Evolutionary conservation across 2,797 vertebrate species (phyloP).

Genomic region (Eulemur coronatus): DNA sequence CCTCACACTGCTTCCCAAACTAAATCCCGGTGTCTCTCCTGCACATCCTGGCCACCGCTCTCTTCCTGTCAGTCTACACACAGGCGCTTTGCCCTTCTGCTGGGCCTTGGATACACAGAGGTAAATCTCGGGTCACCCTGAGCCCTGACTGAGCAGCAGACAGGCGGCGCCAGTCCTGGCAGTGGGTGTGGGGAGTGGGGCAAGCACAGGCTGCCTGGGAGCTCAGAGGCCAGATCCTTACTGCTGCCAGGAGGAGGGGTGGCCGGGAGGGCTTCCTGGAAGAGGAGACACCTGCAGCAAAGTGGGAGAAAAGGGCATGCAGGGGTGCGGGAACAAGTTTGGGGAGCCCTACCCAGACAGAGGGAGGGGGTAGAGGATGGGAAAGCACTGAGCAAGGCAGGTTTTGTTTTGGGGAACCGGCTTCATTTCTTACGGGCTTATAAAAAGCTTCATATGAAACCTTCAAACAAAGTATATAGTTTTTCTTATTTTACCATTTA

Average conservation of each 20-base stretch:
- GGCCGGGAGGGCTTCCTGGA: neutral
- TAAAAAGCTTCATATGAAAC: neutral
- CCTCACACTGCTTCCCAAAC: neutral
- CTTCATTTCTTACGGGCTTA: neutral
- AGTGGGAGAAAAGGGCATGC: neutral
- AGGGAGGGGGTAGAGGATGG: neutral
- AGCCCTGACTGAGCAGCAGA: neutral
- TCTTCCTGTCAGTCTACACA: neutral
- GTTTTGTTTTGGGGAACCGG: neutral
- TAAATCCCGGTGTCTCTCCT: neutral
- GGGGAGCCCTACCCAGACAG: neutral
- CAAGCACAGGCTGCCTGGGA: neutral
- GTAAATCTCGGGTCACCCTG: neutral
- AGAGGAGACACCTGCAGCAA: neutral
- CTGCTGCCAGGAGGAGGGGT: neutral
- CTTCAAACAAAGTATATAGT: neutral
- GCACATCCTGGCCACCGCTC: neutral
- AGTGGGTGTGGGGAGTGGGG: neutral
- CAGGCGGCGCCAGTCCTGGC: neutral
- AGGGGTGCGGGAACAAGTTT: neutral
- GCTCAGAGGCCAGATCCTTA: neutral
- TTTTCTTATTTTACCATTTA: slow-evolving; percentile 6
- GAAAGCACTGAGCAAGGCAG: neutral
- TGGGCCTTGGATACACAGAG: neutral
- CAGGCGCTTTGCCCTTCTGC: neutral